phyloP scores from a whole-genome alignment of 2,888 invertebrate genomes.

The Cosmia trapezina region DNA sequence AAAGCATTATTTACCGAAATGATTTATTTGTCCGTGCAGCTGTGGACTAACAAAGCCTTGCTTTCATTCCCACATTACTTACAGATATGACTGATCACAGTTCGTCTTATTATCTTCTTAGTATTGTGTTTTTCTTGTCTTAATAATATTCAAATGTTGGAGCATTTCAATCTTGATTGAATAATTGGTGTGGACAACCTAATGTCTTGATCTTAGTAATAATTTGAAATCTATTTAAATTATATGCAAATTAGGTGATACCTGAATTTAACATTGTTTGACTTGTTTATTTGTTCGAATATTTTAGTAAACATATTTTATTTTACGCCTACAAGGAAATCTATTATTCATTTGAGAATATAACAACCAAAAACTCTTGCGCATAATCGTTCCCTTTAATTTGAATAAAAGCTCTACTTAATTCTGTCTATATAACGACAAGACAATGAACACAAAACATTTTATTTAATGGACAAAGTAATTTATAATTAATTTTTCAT shows the following conservation, averaged over 20 bases:
- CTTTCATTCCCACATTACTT: constrained; percentile 85
- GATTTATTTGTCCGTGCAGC: constrained; percentile 84
- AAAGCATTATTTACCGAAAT: constrained; percentile 77
- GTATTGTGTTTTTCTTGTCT: constrained; percentile 49
- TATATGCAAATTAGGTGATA: constrained; percentile 52
- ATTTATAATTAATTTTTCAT: too few species aligned
- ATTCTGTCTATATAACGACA: too few species aligned
- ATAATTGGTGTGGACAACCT: constrained; percentile 49
- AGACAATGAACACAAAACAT: too few species aligned
- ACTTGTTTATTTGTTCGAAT: constrained; percentile 43
- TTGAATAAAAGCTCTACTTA: too few species aligned
- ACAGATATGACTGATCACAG: constrained; percentile 82
- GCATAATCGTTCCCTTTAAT: not conserved
- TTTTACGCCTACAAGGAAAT: constrained; percentile 28
- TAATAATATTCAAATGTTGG: constrained; percentile 31
- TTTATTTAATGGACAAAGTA: too few species aligned
- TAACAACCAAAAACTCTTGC: not conserved
- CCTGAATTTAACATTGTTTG: constrained; percentile 49
- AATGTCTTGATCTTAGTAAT: constrained; percentile 45
- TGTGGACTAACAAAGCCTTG: constrained; percentile 76
- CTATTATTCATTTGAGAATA: not conserved
- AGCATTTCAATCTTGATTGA: constrained; percentile 49
- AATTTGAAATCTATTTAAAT: constrained; percentile 47
- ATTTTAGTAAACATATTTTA: constrained; percentile 24
- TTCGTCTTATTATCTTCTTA: constrained; percentile 69